A percentile compares a stretch with the other conserved stretches of the same genome.
phyloP scores from a whole-genome alignment of 2,888 invertebrate genomes.

The Rotaria magnacalcarata region DNA sequence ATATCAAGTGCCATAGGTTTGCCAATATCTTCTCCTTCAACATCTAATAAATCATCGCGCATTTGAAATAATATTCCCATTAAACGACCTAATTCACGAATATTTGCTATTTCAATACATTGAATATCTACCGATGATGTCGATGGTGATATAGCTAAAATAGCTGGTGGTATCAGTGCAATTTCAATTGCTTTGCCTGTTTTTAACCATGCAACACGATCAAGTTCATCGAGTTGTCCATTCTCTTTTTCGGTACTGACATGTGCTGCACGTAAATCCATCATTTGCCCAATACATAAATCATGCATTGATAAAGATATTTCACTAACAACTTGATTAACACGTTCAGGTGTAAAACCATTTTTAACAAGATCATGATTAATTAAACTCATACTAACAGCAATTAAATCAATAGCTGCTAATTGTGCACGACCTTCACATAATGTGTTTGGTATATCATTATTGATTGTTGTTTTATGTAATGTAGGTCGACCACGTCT shows the following conservation, averaged over 20 bases:
- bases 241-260: background rate
- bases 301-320: constrained; percentile 23
- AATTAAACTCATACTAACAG: constrained; percentile 32
- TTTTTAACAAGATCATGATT: constrained; percentile 36
- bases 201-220: constrained; percentile 29
- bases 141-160: background rate
- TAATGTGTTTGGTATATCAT: background rate
- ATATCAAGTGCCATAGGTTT: constrained; percentile 13
- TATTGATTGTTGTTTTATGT: constrained; percentile 11
- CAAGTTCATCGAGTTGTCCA: background rate
- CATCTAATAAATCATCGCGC: constrained; percentile 9
- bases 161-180: background rate
- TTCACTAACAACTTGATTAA: constrained; percentile 35
- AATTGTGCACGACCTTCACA: constrained; percentile 32
- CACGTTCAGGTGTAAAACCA: constrained; percentile 16
- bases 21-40: constrained; percentile 31
- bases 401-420: constrained; percentile 21
- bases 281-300: constrained; percentile 34
- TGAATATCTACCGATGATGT: background rate
- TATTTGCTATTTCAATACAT: background rate
- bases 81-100: constrained; percentile 9
- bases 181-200: constrained; percentile 14
- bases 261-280: constrained; percentile 33
- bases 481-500: constrained; percentile 32
- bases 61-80: constrained; percentile 32